Percentiles rank a stretch among this genome's conserved stretches.
These are phyloP conservation scores for Arrhopalites spinosus DNA, from an alignment of 2,888 invertebrate species.

Conservation along the genomic window DNA sequence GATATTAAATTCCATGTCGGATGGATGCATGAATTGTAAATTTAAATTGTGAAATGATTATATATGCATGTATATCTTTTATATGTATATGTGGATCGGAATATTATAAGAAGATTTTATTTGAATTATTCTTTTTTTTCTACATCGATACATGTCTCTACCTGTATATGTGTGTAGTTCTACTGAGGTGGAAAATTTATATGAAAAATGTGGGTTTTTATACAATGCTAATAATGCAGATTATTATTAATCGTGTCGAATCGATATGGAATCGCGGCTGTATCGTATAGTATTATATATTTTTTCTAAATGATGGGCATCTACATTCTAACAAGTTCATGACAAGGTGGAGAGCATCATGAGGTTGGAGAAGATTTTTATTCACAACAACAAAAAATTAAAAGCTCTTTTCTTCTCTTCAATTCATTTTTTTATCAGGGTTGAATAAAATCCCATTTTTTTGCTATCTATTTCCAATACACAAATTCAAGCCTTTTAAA, in stretches of 20 bases:
- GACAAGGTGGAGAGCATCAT: background rate
- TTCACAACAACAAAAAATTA: no score
- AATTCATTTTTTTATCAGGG: no score
- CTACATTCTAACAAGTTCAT: background rate
- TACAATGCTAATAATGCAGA: background rate
- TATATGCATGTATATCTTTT: background rate
- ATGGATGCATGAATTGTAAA: constrained; percentile 11
- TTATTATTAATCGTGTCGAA: constrained; percentile 5
- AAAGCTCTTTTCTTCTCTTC: no score
- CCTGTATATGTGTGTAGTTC: no score
- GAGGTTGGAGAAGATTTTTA: no score
- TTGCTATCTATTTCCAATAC: no score
- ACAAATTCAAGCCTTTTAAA: no score
- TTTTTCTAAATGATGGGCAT: background rate
- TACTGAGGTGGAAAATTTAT: background rate
- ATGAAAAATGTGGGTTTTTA: background rate
- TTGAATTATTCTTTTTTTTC: no score
- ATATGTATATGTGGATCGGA: background rate
- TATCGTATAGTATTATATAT: background rate
- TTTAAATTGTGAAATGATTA: constrained; percentile 11
- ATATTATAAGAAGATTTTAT: background rate
- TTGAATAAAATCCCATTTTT: no score
- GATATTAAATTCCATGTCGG: no score
- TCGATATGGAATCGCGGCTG: background rate
- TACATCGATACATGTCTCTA: no score